Percentiles rank a stretch among this genome's conserved stretches.
phyloP scores from a whole-genome alignment of 37 sponge, comb jelly and placozoan genomes.

The Cliona cf. orientalis region DNA sequence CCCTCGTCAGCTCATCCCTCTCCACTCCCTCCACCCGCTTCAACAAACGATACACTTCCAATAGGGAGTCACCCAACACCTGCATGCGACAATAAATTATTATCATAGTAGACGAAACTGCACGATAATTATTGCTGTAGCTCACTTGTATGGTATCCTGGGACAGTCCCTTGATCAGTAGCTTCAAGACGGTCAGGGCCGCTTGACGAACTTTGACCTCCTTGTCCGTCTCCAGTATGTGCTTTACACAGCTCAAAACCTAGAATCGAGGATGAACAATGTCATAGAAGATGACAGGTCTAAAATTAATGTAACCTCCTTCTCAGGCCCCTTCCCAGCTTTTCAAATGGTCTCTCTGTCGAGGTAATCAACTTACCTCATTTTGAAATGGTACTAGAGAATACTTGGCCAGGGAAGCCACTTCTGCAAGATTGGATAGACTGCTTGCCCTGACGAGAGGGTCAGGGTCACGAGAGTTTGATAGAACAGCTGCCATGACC shows the following conservation, averaged over 20 bases:
- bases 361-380: neutral
- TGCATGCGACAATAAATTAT: neutral
- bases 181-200: slow-evolving; percentile 63
- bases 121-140: neutral
- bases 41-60: slow-evolving; percentile 76
- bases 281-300: too few relatives aligned
- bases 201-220: slow-evolving; percentile 64
- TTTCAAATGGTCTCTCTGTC: neutral
- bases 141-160: slow-evolving; percentile 36
- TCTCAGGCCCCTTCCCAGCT: too few relatives aligned
- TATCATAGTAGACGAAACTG: neutral
- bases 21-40: slow-evolving; percentile 69
- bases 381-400: neutral
- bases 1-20: slow-evolving; percentile 61
- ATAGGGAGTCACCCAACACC: slow-evolving; percentile 52
- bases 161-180: slow-evolving; percentile 58
- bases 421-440: slow-evolving; percentile 80
- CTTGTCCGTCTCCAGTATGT: slow-evolving; percentile 51
- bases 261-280: slow-evolving; percentile 26
- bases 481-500: slow-evolving; percentile 63
- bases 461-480: slow-evolving; percentile 52
- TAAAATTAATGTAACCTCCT: slow-evolving; percentile 11
- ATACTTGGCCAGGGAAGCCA: slow-evolving; percentile 44
- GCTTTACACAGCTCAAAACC: slow-evolving; percentile 62
- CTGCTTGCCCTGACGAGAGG: slow-evolving; percentile 73